Evolutionary conservation across 2,888 invertebrate genomes (phyloP).

Genomic region (Carterocephalus palaemon): DNA sequence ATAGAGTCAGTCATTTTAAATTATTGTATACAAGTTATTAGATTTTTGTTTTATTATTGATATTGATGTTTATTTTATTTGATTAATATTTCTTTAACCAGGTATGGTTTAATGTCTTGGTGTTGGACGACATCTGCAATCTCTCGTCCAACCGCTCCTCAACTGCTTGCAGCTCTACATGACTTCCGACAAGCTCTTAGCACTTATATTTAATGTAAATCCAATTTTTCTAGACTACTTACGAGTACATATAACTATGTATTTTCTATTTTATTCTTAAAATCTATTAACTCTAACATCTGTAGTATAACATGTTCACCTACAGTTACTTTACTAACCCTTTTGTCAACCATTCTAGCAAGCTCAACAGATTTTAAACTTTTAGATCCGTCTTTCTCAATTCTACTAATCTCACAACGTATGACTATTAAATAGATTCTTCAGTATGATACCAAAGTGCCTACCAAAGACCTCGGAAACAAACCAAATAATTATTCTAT

Average conservation of each 20-base stretch:
- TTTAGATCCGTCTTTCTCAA: slow-evolving; percentile 6
- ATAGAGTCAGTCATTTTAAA: too few species aligned
- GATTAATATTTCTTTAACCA: slow-evolving; percentile 37
- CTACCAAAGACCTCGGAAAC: slow-evolving; percentile 49
- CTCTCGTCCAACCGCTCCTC: slow-evolving; percentile 83
- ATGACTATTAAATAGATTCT: slow-evolving; percentile 19
- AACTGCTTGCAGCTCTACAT: slow-evolving; percentile 84
- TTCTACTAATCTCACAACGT: not conserved
- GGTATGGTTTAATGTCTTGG: slow-evolving; percentile 86
- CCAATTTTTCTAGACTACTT: not conserved
- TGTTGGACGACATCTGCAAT: slow-evolving; percentile 83
- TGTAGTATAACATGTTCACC: not conserved
- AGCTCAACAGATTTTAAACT: slow-evolving; percentile 16
- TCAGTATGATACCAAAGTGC: slow-evolving; percentile 42
- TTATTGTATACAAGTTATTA: too few species aligned
- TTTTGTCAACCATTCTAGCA: slow-evolving; percentile 34
- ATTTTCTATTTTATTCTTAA: slow-evolving; percentile 6
- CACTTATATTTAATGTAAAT: slow-evolving; percentile 77
- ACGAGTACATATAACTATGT: slow-evolving; percentile 2
- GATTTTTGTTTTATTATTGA: too few species aligned
- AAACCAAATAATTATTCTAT: not conserved
- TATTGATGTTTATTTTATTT: too few species aligned
- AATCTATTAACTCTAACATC: not conserved
- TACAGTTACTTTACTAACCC: too few species aligned
- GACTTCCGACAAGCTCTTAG: slow-evolving; percentile 85